A percentile compares a stretch with the other conserved stretches of the same genome.
phyloP scores from a whole-genome alignment of 2,888 invertebrate genomes.

The Cinara cedri region DNA sequence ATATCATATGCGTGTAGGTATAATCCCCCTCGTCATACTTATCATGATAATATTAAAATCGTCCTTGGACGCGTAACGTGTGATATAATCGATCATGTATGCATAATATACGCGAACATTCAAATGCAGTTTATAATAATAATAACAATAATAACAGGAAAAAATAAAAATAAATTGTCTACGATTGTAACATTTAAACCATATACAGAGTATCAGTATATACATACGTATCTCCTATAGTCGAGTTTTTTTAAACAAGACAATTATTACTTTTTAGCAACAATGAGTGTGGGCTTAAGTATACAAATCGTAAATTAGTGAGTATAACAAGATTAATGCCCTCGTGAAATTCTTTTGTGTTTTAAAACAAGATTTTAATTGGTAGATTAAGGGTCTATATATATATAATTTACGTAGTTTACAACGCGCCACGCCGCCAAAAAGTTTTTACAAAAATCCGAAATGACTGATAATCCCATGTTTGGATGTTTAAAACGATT shows the following conservation, averaged over 20 bases:
- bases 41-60: background rate
- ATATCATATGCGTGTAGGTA: too few species aligned
- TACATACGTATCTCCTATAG: too few species aligned
- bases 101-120: background rate
- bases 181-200: background rate
- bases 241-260: background rate
- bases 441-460: background rate
- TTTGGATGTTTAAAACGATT: background rate
- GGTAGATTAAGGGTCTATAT: background rate
- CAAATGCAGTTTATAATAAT: constrained; percentile 1
- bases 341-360: background rate
- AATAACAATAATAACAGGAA: background rate
- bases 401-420: background rate
- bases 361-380: background rate
- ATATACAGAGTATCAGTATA: too few species aligned
- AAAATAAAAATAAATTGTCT: background rate
- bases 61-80: background rate
- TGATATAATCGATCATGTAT: background rate
- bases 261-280: constrained; percentile 6
- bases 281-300: background rate
- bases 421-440: background rate
- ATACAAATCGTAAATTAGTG: background rate
- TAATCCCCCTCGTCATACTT: background rate
- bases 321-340: constrained; percentile 5
- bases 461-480: background rate